phyloP scores from a whole-genome alignment of 2,888 invertebrate genomes.

The Branchipolynoe longqiensis region DNA sequence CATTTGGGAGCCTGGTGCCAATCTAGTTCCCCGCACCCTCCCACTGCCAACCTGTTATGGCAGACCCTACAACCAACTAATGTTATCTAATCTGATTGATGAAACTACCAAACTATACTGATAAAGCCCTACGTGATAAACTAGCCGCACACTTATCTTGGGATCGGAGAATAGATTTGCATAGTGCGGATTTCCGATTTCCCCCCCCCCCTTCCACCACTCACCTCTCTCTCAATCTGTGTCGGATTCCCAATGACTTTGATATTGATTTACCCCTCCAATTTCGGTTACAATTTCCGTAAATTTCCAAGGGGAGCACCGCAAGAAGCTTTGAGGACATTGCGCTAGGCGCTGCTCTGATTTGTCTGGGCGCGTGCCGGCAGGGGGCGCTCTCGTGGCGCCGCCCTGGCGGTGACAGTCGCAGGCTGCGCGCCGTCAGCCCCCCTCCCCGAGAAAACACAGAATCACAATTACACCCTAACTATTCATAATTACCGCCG shows the following conservation, averaged over 20 bases:
- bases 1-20: background rate
- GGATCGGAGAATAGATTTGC: constrained; percentile 15
- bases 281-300: background rate
- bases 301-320: background rate
- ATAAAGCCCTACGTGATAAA: background rate
- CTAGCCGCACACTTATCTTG: background rate
- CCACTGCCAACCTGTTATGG: background rate
- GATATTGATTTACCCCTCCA: constrained; percentile 1
- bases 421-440: constrained; percentile 16
- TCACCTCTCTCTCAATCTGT: background rate
- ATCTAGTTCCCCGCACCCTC: background rate
- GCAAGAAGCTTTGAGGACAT: background rate
- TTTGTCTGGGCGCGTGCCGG: too few relatives aligned
- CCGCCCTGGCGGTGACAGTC: background rate
- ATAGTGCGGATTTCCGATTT: too few relatives aligned
- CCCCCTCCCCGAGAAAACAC: constrained; percentile 34
- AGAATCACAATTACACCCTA: constrained; percentile 46
- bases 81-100: constrained; percentile 19
- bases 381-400: background rate
- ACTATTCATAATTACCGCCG: constrained; percentile 44
- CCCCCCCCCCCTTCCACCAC: background rate
- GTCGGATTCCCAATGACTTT: background rate
- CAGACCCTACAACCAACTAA: background rate
- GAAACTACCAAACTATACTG: constrained; percentile 28
- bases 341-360: too few relatives aligned